phyloP scores from a whole-genome alignment of 2,888 invertebrate genomes.

The Scaptomyza polygonia region DNA sequence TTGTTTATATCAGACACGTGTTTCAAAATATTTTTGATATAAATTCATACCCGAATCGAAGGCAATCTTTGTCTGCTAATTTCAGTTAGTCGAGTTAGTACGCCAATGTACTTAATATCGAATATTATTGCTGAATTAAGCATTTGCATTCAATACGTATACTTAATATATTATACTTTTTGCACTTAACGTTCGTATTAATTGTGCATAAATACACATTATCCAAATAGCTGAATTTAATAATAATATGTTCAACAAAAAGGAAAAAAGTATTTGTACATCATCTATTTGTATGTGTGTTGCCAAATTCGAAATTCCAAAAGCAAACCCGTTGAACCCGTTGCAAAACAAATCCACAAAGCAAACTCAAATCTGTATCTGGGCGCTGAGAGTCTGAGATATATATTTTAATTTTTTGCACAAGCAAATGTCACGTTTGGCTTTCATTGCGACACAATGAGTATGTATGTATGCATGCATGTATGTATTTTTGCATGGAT shows the following conservation, averaged over 20 bases:
- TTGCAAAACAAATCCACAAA: slow-evolving; percentile 58
- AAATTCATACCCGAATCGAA: no score
- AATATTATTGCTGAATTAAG: neutral
- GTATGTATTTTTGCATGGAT: slow-evolving; percentile 2
- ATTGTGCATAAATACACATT: neutral
- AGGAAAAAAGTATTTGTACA: slow-evolving; percentile 18
- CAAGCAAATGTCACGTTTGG: slow-evolving; percentile 62
- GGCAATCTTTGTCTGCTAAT: no score
- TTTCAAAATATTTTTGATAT: no score
- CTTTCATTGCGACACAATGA: slow-evolving; percentile 49
- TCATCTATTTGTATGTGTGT: neutral
- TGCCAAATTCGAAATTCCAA: slow-evolving; percentile 61
- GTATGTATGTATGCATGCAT: neutral
- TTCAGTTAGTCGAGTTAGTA: no score
- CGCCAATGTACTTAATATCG: neutral
- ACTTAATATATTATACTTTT: slow-evolving; percentile 8
- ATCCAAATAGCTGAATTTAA: neutral
- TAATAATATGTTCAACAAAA: neutral
- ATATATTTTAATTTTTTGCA: slow-evolving; percentile 42
- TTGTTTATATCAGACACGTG: no score
- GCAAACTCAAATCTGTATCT: slow-evolving; percentile 40
- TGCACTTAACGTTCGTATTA: neutral
- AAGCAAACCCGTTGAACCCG: slow-evolving; percentile 69
- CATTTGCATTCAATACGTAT: slow-evolving; percentile 12
- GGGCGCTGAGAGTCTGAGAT: slow-evolving; percentile 46